Evolutionary conservation across 2,797 vertebrate species (phyloP).

Genomic region (Gymnoscopelus braueri): DNA sequence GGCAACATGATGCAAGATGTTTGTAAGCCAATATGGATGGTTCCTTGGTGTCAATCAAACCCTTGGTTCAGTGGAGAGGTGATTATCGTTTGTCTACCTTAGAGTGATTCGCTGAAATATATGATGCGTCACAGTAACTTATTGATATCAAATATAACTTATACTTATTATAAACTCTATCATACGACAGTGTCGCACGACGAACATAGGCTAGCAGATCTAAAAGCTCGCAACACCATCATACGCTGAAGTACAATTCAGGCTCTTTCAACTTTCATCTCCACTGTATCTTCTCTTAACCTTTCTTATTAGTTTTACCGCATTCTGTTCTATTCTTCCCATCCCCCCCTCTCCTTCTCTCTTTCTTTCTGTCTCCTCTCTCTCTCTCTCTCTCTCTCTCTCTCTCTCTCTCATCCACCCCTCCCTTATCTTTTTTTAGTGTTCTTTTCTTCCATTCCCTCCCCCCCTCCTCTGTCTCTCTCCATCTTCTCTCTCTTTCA

Average conservation of each 20-base stretch:
- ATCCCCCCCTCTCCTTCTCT: constrained; percentile 61
- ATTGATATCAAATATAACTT: too few relatives aligned
- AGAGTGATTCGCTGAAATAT: constrained; percentile 8
- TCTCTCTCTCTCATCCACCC: constrained; percentile 49
- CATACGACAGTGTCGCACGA: too few relatives aligned
- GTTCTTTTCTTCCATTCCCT: constrained; percentile 19
- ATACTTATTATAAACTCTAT: too few relatives aligned
- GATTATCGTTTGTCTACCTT: not conserved
- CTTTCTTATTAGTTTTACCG: constrained; percentile 67
- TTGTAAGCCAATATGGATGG: constrained; percentile 15
- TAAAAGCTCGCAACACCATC: too few relatives aligned
- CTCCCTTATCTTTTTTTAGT: constrained; percentile 35
- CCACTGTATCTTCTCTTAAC: constrained; percentile 52
- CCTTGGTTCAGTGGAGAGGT: constrained; percentile 4
- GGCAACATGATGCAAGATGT: constrained; percentile 43
- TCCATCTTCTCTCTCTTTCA: constrained; percentile 1
- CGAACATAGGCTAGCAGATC: too few relatives aligned
- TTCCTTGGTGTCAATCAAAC: constrained; percentile 41
- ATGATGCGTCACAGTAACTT: constrained; percentile 15
- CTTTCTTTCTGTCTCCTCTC: constrained; percentile 48
- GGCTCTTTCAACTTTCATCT: constrained; percentile 31
- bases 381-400: constrained; percentile 28
- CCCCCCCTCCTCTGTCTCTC: constrained; percentile 18
- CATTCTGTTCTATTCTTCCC: constrained; percentile 72
- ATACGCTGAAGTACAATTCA: too few relatives aligned